Evolutionary conservation across 1,140 invertebrate genomes (phyloP), one percentile per base, ranked within the genome.

Genomic region (Ceratina australensis): DNA sequence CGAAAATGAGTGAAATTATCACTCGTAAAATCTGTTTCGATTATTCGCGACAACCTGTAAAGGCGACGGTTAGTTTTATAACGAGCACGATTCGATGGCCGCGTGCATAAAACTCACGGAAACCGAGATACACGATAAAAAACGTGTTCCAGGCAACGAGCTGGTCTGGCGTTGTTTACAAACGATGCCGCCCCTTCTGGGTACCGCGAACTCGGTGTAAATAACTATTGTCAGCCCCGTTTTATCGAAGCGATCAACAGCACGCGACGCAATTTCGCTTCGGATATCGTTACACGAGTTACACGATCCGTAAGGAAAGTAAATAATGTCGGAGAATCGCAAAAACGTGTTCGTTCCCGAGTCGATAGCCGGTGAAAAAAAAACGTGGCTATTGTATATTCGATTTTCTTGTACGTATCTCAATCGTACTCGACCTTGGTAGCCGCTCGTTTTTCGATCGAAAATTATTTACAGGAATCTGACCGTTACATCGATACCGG

Each of bases 101-200:
- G 42, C 59, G 15, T 59, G 54, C 26, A 79, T 82, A 74, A 82
- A 83, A 82, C 2, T 75, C 47, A 26, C 52, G 57, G 33, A 42
- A 42, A 57, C 22, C 28, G 13, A 26, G 54, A 52, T 22, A 52
- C 13, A 54, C 52, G 33, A 42, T 57, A 81, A 71, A 67, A 83
- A 74, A 65, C 49, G 24, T 24, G 66, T 42, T 22, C 26, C 57
- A 63, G 69, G 60, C 26, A 18, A 56, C 18, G 42, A 47, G 63
- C 50, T 10, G 47, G 47, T 57, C 54, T 42, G 66, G 16, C 66
- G 24, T 61, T 83, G 72, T 83, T 83, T 83, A 72, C 72, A 79
- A 83, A 83, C 76, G 49, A 49, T 67, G 59, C 63, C 13, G 79
- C 28, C 64, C 57, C 60, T 42, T 69, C 42, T 79, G 54, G 52